Base-by-base conservation (phyloP, 2,113 vertebrate species). In the Nematolebias whitei region DNA sequence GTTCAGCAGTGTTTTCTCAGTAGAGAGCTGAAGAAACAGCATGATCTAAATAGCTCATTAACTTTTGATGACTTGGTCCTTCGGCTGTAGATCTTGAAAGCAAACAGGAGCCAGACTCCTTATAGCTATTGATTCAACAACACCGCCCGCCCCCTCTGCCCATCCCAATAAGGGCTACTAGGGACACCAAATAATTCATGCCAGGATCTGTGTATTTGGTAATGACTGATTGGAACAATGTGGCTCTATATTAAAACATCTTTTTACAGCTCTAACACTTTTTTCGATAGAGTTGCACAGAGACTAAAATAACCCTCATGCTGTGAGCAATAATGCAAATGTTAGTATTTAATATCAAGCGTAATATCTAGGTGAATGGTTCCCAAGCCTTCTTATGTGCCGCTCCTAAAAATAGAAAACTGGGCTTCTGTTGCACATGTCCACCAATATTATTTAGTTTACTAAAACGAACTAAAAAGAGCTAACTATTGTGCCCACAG, bases 41-140 rank as follows among this genome's bases (percentile, higher is more conserved):
- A 63, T 84, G 84, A 84, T 86, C 87, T 87, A 89, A 90, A 91
- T 88, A 89, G 87, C 90, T 91, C 90, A 90, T 90, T 90, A 89
- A 89, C 84, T 86, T 91, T 90, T 90, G 86, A 89, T 91, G 90
- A 88, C 80, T 82, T 76, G 79, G 63, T 87, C 89, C 85, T 86
- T 84, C 82, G 88, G 88, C 85, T 85, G 87, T 90, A 88, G 82
- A 87, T 91, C 87, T 91, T 88, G 84, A 91, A 87, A 87, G 87
- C 82, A 80, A 88, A 88, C 23, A 81, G 85, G 89, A 83, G 80
- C 79, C 85, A 85, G 87, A 76, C 79, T 85, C 80, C 89, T 91
- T 87, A 88, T 89, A 88, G 88, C 85, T 90, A 91, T 91, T 90
- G 89, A 91, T 91, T 87, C 76, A 68, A 71, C 74, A 76, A 19